These are phyloP conservation scores for Drosophila teissieri DNA, from an alignment of 1,140 invertebrate species.

Conservation along the genomic window DNA sequence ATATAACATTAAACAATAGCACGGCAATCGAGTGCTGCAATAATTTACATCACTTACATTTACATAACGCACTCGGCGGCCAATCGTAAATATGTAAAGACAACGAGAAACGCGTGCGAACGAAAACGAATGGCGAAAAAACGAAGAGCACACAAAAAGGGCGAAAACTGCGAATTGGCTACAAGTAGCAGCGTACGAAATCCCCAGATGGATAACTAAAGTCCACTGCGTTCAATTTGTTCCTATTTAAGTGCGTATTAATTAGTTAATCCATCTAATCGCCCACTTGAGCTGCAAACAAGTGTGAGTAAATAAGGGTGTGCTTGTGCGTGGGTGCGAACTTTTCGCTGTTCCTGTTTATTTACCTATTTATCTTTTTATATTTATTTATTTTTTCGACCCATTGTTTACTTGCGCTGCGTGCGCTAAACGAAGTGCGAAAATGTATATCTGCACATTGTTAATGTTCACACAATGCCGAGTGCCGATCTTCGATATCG, in stretches of 20 bases:
- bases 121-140: conserved; percentile 55
- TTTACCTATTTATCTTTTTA: conserved; percentile 56
- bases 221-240: conserved; percentile 47
- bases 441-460: conserved; percentile 17
- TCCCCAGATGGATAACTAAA: conserved; percentile 41
- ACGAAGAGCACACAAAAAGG: conserved; percentile 7
- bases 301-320: conserved; percentile 39
- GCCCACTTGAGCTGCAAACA: conserved; percentile 55
- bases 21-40: conserved; percentile 54
- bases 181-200: conserved; percentile 29
- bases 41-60: conserved; percentile 50
- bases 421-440: conserved; percentile 35
- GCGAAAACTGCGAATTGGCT: conserved; percentile 11
- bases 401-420: conserved; percentile 19
- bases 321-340: conserved; percentile 33
- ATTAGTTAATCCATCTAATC: conserved; percentile 47
- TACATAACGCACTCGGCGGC: conserved; percentile 6
- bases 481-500: not conserved
- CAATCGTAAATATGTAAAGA: conserved; percentile 22
- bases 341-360: conserved; percentile 46
- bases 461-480: conserved; percentile 52
- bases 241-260: conserved; percentile 62
- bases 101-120: conserved; percentile 2
- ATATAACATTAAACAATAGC: conserved; percentile 48
- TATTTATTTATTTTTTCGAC: not conserved